phyloP scores from a whole-genome alignment of 1,140 invertebrate genomes.

The Mycetomoellerius zeteki region DNA sequence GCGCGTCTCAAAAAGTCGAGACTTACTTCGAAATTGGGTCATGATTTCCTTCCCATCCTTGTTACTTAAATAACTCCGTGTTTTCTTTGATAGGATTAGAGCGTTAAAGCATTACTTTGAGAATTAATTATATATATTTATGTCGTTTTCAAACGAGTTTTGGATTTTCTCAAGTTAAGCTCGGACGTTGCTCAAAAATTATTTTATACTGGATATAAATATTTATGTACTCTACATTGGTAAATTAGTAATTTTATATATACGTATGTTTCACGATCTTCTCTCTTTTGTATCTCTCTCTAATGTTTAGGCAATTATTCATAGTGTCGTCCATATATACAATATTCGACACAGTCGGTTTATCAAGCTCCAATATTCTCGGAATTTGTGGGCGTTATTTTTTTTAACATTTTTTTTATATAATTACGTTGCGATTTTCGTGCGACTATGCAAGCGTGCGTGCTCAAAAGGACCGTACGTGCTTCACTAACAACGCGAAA shows the following conservation, averaged over 20 bases:
- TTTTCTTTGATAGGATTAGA: not conserved
- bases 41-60: not conserved
- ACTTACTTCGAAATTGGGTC: slow-evolving; percentile 36
- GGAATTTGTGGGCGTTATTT: not conserved
- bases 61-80: not conserved
- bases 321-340: not conserved
- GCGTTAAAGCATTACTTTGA: not conserved
- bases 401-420: slow-evolving; percentile 28
- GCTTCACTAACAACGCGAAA: slow-evolving; percentile 28
- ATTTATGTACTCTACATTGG: not conserved
- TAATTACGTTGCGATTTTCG: slow-evolving; percentile 39
- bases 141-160: not conserved
- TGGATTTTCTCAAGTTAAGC: not conserved
- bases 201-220: not conserved
- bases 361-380: not conserved
- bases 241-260: slow-evolving; percentile 1
- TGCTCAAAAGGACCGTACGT: slow-evolving; percentile 60
- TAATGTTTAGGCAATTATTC: slow-evolving; percentile 1
- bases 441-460: slow-evolving; percentile 22
- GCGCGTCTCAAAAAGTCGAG: slow-evolving; percentile 8
- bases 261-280: no score
- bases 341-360: not conserved
- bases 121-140: slow-evolving; percentile 1
- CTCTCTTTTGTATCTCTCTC: not conserved
- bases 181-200: not conserved